Evolutionary conservation across 2,888 invertebrate genomes (phyloP).

Genomic region (Clanis bilineata): DNA sequence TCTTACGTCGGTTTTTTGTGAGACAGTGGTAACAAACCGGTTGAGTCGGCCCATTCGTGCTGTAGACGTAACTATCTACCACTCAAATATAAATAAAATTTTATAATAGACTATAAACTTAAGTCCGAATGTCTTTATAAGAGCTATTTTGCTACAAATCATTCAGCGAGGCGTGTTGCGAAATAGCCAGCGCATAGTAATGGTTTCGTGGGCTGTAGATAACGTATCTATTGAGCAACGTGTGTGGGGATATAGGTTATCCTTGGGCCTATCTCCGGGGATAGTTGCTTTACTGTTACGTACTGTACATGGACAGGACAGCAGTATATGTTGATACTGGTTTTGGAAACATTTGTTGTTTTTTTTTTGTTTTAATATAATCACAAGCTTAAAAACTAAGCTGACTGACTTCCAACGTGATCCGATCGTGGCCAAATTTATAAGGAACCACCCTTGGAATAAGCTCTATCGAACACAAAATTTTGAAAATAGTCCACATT

Average conservation of each 20-base stretch:
- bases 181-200: conserved; percentile 14
- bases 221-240: conserved; percentile 14
- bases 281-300: neutral
- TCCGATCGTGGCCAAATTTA: too few species aligned
- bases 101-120: too few species aligned
- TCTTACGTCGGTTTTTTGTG: too few species aligned
- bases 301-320: neutral
- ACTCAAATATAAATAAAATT: too few species aligned
- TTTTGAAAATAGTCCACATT: too few species aligned
- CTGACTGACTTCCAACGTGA: too few species aligned
- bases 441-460: too few species aligned
- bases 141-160: conserved; percentile 11
- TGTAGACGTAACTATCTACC: neutral
- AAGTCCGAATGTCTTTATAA: neutral
- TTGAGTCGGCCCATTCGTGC: too few species aligned
- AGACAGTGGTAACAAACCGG: too few species aligned
- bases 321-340: neutral
- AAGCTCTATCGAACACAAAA: too few species aligned
- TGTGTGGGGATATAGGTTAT: conserved; percentile 7
- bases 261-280: neutral
- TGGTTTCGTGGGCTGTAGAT: conserved; percentile 16
- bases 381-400: too few species aligned
- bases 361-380: neutral
- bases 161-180: conserved; percentile 11
- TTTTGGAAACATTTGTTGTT: neutral